Evolutionary conservation across 2,888 invertebrate species (phyloP).

Genomic region (Fabriciana adippe): DNA sequence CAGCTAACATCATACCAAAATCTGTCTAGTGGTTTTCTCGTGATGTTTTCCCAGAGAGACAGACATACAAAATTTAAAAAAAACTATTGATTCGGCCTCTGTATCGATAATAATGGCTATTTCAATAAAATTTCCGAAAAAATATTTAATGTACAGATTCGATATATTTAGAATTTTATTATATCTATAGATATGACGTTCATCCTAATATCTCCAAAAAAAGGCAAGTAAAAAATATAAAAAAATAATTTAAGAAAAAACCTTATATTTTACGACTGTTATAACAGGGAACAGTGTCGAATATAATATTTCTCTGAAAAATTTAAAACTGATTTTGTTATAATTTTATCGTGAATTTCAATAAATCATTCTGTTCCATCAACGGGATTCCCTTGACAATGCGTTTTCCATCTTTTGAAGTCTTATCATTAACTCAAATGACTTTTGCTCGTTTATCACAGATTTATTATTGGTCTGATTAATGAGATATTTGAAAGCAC

Average conservation of each 20-base stretch:
- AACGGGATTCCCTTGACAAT: constrained; percentile 36
- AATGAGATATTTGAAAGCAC: constrained; percentile 35
- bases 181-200: neutral
- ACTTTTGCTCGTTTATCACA: constrained; percentile 41
- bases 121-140: too few relatives aligned
- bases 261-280: neutral
- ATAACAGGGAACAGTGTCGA: neutral
- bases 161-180: too few relatives aligned
- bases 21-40: too few relatives aligned
- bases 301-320: neutral
- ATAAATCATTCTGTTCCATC: constrained; percentile 52
- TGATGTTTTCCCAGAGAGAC: too few relatives aligned
- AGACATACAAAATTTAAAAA: too few relatives aligned
- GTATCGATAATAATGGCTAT: too few relatives aligned
- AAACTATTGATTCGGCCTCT: too few relatives aligned
- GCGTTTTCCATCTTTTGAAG: constrained; percentile 32
- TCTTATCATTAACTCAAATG: constrained; percentile 47
- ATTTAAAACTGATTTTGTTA: constrained; percentile 4
- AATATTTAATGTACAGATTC: too few relatives aligned
- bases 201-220: neutral
- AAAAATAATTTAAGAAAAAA: constrained; percentile 3
- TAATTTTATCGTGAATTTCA: constrained; percentile 43
- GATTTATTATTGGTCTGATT: constrained; percentile 53
- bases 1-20: too few relatives aligned
- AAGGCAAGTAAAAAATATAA: neutral